Evolutionary conservation across 2,113 vertebrate species (phyloP).

Genomic region (Circaetus cinerascens): DNA sequence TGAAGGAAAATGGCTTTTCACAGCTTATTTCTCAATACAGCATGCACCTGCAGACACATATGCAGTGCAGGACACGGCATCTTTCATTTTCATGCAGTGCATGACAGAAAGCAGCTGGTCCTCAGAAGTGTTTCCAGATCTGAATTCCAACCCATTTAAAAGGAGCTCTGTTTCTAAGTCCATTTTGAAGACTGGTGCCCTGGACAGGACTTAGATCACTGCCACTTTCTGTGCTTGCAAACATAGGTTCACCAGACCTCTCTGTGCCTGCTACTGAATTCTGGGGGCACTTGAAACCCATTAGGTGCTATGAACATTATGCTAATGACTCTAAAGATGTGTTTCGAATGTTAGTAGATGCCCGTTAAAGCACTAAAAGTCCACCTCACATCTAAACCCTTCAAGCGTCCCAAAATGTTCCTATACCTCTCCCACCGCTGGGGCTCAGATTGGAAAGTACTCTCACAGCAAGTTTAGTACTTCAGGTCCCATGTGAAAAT

Average conservation of each 20-base stretch:
- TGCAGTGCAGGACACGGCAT: not conserved
- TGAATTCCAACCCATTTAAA: not conserved
- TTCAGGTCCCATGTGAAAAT: not conserved
- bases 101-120: not conserved
- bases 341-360: not conserved
- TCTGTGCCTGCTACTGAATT: not conserved
- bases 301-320: not conserved
- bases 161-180: not conserved
- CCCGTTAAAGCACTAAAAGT: not conserved
- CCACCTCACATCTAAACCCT: not conserved
- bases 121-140: not conserved
- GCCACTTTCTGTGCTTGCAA: not conserved
- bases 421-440: not conserved
- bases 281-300: not conserved
- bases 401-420: not conserved
- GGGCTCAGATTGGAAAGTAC: not conserved
- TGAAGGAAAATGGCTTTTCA: not conserved
- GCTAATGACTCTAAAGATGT: not conserved
- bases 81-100: not conserved
- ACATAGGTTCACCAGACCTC: not conserved
- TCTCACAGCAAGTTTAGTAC: not conserved
- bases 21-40: not conserved
- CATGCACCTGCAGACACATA: not conserved
- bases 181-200: not conserved
- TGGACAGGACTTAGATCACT: not conserved